phyloP scores from a whole-genome alignment of 2,797 vertebrate genomes.

The Falco novaeseelandiae region DNA sequence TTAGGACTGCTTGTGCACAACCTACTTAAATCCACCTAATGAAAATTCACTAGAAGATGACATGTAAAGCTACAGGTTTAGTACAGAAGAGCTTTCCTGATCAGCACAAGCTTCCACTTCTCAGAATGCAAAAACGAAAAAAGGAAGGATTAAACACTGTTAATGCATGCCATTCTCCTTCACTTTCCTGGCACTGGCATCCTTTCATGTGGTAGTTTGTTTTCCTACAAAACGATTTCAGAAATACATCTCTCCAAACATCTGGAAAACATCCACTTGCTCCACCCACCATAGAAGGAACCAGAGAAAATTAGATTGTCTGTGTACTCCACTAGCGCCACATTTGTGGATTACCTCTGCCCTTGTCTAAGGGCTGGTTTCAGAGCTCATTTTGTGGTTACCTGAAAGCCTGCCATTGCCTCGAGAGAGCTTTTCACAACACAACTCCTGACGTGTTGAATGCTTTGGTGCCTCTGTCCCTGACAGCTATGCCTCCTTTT shows the following conservation, averaged over 20 bases:
- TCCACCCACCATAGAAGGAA: slow-evolving; percentile 12
- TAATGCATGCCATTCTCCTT: neutral
- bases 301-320: neutral
- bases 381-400: neutral
- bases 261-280: slow-evolving; percentile 39
- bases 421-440: neutral
- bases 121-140: neutral
- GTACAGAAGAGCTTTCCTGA: neutral
- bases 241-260: slow-evolving; percentile 35
- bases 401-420: slow-evolving; percentile 61
- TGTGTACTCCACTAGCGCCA: neutral
- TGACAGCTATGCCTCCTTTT: slow-evolving; percentile 14
- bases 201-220: slow-evolving; percentile 15
- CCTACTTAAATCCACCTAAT: neutral
- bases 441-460: neutral
- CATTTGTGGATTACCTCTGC: neutral
- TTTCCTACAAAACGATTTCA: neutral
- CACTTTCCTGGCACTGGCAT: neutral
- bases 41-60: neutral
- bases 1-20: neutral
- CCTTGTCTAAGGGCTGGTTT: neutral
- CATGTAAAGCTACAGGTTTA: neutral
- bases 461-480: slow-evolving; percentile 3
- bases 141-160: neutral
- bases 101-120: neutral